These are phyloP conservation scores for Blastomussa wellsi DNA, from an alignment of 92 coral and sea anemone species.

Conservation along the genomic window DNA sequence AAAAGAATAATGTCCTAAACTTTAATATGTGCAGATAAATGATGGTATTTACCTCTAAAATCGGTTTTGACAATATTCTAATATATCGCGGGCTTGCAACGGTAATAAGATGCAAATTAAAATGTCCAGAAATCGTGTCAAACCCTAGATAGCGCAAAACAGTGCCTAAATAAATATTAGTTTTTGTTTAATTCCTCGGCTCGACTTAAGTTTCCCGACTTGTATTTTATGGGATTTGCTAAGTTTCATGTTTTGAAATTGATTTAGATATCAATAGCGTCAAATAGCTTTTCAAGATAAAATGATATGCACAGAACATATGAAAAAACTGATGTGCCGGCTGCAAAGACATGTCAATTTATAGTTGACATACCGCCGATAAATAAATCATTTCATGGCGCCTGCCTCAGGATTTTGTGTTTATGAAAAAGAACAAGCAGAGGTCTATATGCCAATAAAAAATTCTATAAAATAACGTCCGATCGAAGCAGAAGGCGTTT, in stretches of 20 bases:
- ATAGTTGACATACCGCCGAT: neutral
- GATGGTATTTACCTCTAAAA: neutral
- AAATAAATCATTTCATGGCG: conserved; percentile 30
- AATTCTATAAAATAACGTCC: neutral
- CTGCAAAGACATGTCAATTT: conserved; percentile 9
- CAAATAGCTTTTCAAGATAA: conserved; percentile 1
- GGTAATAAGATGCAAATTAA: conserved; percentile 6
- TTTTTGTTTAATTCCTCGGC: conserved; percentile 29
- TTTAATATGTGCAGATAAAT: neutral
- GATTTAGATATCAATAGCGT: conserved; percentile 8
- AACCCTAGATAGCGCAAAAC: conserved; percentile 1
- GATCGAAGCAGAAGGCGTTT: neutral
- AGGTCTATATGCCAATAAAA: conserved; percentile 3
- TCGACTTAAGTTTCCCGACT: conserved; percentile 14
- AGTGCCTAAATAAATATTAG: conserved; percentile 38
- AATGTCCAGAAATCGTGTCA: conserved; percentile 20
- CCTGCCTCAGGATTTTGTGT: conserved; percentile 7
- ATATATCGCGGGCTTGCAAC: neutral
- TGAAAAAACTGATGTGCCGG: neutral
- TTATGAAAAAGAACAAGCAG: neutral
- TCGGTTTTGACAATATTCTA: conserved; percentile 16
- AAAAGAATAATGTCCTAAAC: neutral
- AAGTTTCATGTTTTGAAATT: neutral
- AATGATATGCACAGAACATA: conserved; percentile 3
- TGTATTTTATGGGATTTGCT: neutral